These are phyloP conservation scores for Periphyllus acericola DNA, from an alignment of 2,888 invertebrate species.

Conservation along the genomic window DNA sequence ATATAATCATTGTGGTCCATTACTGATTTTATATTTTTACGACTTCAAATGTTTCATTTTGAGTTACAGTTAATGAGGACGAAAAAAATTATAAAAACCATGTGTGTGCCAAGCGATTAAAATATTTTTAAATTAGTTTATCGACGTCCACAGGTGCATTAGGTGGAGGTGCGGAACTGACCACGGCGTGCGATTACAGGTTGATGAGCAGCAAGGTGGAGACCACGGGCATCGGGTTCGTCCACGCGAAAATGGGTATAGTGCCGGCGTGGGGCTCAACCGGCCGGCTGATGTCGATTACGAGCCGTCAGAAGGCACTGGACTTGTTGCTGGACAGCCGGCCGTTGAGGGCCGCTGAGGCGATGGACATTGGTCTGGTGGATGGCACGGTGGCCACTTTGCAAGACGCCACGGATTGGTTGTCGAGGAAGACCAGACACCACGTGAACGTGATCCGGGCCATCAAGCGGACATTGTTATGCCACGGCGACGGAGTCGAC, in stretches of 20 bases:
- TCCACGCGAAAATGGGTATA: constrained; percentile 69
- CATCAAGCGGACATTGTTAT: constrained; percentile 64
- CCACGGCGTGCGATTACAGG: constrained; percentile 70
- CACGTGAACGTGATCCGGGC: constrained; percentile 65
- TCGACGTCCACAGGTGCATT: constrained; percentile 69
- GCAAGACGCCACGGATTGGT: constrained; percentile 66
- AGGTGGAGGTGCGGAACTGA: constrained; percentile 71
- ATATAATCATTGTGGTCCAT: too few relatives aligned
- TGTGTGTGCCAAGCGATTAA: too few relatives aligned
- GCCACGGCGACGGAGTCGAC: neutral
- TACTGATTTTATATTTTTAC: too few relatives aligned
- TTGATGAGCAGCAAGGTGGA: constrained; percentile 66
- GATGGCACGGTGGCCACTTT: constrained; percentile 66
- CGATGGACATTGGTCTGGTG: constrained; percentile 67
- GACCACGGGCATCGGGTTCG: constrained; percentile 68
- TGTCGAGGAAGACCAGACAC: constrained; percentile 65
- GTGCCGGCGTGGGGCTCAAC: constrained; percentile 71
- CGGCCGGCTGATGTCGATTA: constrained; percentile 67
- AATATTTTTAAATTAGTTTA: too few relatives aligned
- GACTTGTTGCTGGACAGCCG: constrained; percentile 67
- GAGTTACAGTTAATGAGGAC: too few relatives aligned
- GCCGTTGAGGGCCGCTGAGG: constrained; percentile 67
- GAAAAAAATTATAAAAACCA: too few relatives aligned
- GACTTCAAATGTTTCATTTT: too few relatives aligned
- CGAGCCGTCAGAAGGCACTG: constrained; percentile 68